Percentiles rank a stretch among this genome's conserved stretches.
Evolutionary conservation across 2,797 vertebrate genomes (phyloP).

Genomic region (Epinephelus malabaricus): DNA sequence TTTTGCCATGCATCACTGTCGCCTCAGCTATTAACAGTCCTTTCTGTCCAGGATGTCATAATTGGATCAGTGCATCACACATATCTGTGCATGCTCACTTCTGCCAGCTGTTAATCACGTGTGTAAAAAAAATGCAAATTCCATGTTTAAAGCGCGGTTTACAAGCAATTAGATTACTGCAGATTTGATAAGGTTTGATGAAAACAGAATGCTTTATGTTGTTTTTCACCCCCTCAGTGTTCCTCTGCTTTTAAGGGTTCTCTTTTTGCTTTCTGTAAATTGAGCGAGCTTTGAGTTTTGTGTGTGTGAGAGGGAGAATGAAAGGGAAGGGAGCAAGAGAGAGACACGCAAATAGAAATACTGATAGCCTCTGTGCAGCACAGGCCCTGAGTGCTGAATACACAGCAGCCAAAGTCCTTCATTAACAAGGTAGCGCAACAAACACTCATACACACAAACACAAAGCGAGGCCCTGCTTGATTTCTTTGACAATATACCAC

Average conservation of each 20-base stretch:
- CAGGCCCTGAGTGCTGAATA: conserved; percentile 49
- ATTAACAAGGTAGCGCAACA: conserved; percentile 61
- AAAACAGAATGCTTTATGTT: conserved; percentile 30
- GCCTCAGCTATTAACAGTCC: conserved; percentile 47
- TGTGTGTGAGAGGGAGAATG: conserved; percentile 16
- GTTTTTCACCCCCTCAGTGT: neutral
- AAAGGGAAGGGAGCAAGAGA: conserved; percentile 25
- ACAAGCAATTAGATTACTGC: conserved; percentile 43
- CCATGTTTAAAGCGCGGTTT: conserved; percentile 23
- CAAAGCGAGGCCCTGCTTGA: conserved; percentile 37
- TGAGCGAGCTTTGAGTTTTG: conserved; percentile 35
- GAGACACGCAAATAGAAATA: conserved; percentile 45
- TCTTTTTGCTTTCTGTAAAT: conserved; percentile 35
- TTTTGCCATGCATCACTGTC: conserved; percentile 62
- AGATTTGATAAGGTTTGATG: conserved; percentile 45
- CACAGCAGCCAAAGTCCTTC: conserved; percentile 50
- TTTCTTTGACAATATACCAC: conserved; percentile 48
- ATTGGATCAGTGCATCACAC: conserved; percentile 41
- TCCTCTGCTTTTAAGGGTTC: conserved; percentile 28
- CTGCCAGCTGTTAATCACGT: conserved; percentile 48
- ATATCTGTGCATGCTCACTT: conserved; percentile 33
- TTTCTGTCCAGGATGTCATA: conserved; percentile 52
- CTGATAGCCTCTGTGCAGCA: conserved; percentile 48
- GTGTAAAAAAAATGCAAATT: conserved; percentile 55
- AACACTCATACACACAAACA: conserved; percentile 28